Evolutionary conservation across 2,888 invertebrate species (phyloP), one percentile per base, ranked within the genome.

Genomic region (Harmothoe impar): DNA sequence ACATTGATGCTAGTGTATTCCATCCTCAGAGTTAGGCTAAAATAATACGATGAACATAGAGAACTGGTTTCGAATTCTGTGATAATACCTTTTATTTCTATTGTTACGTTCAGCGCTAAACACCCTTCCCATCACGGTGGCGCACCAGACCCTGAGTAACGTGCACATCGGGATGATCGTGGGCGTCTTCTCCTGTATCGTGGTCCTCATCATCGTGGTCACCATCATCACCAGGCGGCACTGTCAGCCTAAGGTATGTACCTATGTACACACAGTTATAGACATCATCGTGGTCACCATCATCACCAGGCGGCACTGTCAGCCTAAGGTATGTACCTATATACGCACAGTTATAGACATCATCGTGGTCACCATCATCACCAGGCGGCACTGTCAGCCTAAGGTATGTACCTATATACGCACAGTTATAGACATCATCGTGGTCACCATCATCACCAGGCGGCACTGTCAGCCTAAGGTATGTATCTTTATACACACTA

Each of bases 121-220:
- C 33, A n/a, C 20, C n/a, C n/a, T 68, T 5, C 23, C 89, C 3
- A 17, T 62, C n/a, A 20, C 20, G 62, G 62, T 62, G 23, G 62
- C 43, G 1, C 77, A 89, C 7, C 35, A 35, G 23, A 35, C 35
- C 0, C 85, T 90, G 20, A 90, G 85, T 33, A 56, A 62, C 23
- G 72, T 85, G 25, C 90, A 90, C n/a, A 90, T 90, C 29, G 84
- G 56, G 20, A 90, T 90, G 90, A 90, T 90, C 43, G 85, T 90
- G 17, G 85, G 90, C 3, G 84, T 90, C 43, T 54, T 90, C 20
- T 15, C 62, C 31, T 62, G 85, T n/a, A 68, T 84, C 12, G 17
- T 90, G 1, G n/a, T 86, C 25, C 43, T 90, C 17, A 84, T 72
- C 31, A 84, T 85, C 5, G 68, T 90, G 0, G 25, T 62, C 29